phyloP scores from a whole-genome alignment of 2,888 invertebrate species.

The Idaea straminata region DNA sequence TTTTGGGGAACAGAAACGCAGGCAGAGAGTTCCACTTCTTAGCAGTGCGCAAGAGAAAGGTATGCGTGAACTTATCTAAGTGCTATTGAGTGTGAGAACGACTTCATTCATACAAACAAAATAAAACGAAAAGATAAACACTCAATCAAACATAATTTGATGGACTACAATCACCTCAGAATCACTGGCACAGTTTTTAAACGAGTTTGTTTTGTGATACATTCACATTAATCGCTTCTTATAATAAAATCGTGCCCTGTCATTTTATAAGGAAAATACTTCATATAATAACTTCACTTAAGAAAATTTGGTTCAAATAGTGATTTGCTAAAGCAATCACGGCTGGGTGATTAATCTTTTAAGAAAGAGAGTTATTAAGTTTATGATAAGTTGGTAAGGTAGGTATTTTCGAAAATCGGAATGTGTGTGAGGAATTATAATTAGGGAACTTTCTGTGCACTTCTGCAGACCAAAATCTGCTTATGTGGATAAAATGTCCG shows the following conservation, averaged over 20 bases:
- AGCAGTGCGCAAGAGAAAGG: no score
- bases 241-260: constrained; percentile 8
- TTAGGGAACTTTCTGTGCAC: no score
- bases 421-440: background rate
- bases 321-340: background rate
- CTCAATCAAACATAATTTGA: constrained; percentile 25
- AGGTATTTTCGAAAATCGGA: background rate
- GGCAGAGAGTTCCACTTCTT: no score
- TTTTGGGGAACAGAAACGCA: no score
- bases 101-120: background rate
- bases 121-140: constrained; percentile 13
- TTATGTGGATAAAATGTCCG: no score
- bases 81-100: background rate
- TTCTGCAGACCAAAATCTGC: no score
- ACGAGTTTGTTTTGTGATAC: constrained; percentile 25
- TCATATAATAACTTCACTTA: background rate
- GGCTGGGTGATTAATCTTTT: background rate
- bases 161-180: constrained; percentile 23
- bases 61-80: no score
- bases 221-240: constrained; percentile 21
- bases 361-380: background rate
- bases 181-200: constrained; percentile 23
- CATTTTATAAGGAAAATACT: background rate
- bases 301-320: background rate
- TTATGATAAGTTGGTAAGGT: background rate